These are phyloP conservation scores for Leistus spinibarbis DNA, from an alignment of 2,888 invertebrate species.

Conservation along the genomic window DNA sequence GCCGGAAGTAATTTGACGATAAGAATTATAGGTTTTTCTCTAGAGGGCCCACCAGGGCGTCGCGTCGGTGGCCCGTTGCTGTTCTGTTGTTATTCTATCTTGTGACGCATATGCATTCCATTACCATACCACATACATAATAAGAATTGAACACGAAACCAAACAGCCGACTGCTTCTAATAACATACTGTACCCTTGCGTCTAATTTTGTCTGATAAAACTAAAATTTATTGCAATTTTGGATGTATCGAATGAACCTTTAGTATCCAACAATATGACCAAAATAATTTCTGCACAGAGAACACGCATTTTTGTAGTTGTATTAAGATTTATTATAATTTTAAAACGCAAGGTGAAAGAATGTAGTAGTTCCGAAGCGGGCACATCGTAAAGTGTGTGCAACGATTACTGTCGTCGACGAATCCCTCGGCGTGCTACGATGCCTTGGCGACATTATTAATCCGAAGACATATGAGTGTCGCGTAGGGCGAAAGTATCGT, in stretches of 20 bases:
- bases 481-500: constrained; percentile 3
- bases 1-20: constrained; percentile 39
- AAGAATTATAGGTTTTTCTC: constrained; percentile 35
- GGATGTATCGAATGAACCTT: too few relatives aligned
- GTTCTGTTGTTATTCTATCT: neutral
- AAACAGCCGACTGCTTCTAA: neutral
- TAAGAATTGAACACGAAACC: neutral
- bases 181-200: neutral
- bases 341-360: neutral
- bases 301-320: too few relatives aligned
- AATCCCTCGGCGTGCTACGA: neutral
- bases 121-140: too few relatives aligned
- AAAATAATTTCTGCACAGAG: too few relatives aligned
- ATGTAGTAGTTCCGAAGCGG: neutral
- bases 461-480: constrained; percentile 37
- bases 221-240: too few relatives aligned
- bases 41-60: neutral
- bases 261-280: too few relatives aligned
- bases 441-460: constrained; percentile 31
- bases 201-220: too few relatives aligned
- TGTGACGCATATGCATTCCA: neutral
- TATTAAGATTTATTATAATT: too few relatives aligned
- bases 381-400: neutral
- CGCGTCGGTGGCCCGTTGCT: neutral
- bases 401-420: neutral